Conservation (phyloP, 2,113 vertebrate genomes). For the Stomatorhinus ivindoensis region DNA sequence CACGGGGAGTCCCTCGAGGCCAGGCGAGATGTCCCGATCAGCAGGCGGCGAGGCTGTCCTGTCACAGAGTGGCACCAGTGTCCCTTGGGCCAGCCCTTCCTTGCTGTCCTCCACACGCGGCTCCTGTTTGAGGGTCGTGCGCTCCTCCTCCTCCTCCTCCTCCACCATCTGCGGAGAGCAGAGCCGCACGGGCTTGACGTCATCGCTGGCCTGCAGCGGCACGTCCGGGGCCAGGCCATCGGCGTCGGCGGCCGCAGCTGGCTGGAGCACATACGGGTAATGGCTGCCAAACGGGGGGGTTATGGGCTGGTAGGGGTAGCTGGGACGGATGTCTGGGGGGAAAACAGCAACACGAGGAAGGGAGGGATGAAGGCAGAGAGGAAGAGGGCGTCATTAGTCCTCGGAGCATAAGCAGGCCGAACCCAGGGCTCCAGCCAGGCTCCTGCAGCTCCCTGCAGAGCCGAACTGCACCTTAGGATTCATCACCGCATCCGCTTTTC, state of each 20-base stretch:
- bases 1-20: slow-evolving; percentile 30
- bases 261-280: slow-evolving; percentile 77
- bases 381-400: not conserved
- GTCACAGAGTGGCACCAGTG: not conserved
- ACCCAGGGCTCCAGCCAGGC: not conserved
- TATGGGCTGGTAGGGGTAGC: slow-evolving; percentile 80
- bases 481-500: not conserved
- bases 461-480: not conserved
- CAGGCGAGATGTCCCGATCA: not conserved
- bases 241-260: slow-evolving; percentile 56
- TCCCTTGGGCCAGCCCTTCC: slow-evolving; percentile 18
- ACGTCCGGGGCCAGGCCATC: slow-evolving; percentile 64
- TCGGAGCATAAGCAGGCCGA: not conserved
- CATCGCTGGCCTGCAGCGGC: slow-evolving; percentile 58
- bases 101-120: slow-evolving; percentile 31
- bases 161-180: slow-evolving; percentile 63
- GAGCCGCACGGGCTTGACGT: slow-evolving; percentile 69
- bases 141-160: slow-evolving; percentile 52
- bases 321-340: slow-evolving; percentile 72
- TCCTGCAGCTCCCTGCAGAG: not conserved
- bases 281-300: slow-evolving; percentile 73
- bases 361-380: not conserved
- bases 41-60: not conserved
- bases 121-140: slow-evolving; percentile 29
- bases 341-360: not conserved